Percentiles rank a stretch among this genome's conserved stretches.
phyloP scores from a whole-genome alignment of 2,113 vertebrate species.

The Seriola rivoliana region DNA sequence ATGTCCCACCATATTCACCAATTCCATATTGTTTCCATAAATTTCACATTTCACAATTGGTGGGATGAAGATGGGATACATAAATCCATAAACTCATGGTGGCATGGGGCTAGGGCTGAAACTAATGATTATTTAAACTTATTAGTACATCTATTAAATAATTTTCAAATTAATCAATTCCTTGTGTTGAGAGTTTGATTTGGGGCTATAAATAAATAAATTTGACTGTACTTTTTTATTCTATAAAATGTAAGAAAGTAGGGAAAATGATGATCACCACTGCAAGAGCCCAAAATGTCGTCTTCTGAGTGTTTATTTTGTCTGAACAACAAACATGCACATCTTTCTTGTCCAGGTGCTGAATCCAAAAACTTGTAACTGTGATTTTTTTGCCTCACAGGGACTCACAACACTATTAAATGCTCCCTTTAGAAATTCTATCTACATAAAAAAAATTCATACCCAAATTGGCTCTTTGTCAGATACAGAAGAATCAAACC shows the following conservation, averaged over 20 bases:
- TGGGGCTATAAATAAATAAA: too few species aligned
- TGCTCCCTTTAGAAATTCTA: neutral
- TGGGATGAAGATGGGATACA: neutral
- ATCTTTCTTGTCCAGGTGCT: neutral
- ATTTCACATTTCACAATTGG: neutral
- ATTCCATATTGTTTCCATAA: neutral
- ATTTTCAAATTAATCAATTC: neutral
- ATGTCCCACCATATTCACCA: too few species aligned
- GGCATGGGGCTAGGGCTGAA: neutral
- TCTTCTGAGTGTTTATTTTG: slow-evolving; percentile 4
- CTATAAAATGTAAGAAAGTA: slow-evolving; percentile 7
- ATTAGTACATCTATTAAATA: neutral
- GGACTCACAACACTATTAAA: neutral
- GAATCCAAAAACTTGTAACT: slow-evolving; percentile 4
- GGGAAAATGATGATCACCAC: neutral
- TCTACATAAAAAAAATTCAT: neutral
- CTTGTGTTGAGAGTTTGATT: neutral
- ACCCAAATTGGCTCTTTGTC: neutral
- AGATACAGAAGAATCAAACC: neutral
- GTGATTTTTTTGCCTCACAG: slow-evolving; percentile 13
- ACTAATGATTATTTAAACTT: neutral
- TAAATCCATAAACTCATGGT: slow-evolving; percentile 3
- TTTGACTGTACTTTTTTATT: neutral
- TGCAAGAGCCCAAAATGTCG: neutral
- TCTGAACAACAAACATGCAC: neutral